phyloP scores from a whole-genome alignment of 2,113 vertebrate species.

The Sitta europaea region DNA sequence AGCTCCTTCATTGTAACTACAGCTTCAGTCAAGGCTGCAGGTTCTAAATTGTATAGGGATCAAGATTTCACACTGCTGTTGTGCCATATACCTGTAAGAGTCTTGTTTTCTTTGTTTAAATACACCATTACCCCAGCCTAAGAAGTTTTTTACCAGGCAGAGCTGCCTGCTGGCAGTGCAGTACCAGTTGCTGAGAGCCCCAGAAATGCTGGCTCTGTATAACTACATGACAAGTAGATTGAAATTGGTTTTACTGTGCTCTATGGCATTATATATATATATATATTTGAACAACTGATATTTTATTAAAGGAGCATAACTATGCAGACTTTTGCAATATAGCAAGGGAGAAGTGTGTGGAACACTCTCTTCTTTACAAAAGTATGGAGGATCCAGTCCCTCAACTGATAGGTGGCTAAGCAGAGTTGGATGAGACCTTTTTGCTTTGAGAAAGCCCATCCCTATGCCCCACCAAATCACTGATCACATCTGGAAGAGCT shows the following conservation, averaged over 20 bases:
- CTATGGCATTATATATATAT: background rate
- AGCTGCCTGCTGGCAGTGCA: background rate
- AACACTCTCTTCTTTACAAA: background rate
- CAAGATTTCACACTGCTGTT: background rate
- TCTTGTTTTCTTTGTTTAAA: constrained; percentile 20
- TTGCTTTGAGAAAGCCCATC: background rate
- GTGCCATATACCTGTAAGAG: background rate
- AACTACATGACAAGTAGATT: background rate
- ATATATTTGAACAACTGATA: background rate
- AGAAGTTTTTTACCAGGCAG: background rate
- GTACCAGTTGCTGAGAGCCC: background rate
- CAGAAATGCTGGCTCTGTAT: background rate
- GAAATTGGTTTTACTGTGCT: constrained; percentile 7
- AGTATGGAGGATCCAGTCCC: background rate
- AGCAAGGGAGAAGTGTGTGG: background rate
- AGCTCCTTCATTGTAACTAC: background rate
- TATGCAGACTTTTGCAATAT: background rate
- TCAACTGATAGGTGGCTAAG: background rate
- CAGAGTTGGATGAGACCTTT: background rate
- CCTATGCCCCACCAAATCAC: background rate
- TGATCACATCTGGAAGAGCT: background rate
- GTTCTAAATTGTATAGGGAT: background rate
- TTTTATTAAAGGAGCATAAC: background rate
- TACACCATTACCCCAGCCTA: background rate
- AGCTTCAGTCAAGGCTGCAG: background rate